Percentiles rank a stretch among this genome's conserved stretches.
Evolutionary conservation across 2,113 vertebrate genomes (phyloP).

Genomic region (Eira barbara): DNA sequence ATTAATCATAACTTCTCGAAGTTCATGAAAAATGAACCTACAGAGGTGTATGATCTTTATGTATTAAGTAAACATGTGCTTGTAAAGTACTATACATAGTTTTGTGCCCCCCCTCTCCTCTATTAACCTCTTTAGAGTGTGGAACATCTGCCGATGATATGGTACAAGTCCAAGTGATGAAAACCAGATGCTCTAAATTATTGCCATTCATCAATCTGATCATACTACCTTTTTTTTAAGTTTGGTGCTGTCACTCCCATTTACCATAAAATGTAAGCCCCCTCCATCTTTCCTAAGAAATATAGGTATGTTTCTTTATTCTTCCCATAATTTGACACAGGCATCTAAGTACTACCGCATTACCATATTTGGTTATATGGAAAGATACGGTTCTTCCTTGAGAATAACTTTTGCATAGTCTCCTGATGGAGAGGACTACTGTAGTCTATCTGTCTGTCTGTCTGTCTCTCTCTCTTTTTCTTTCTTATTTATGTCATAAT

Average conservation of each 20-base stretch:
- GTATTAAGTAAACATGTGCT: not conserved
- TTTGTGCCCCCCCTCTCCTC: rapidly evolving
- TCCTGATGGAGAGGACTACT: not conserved
- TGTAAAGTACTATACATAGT: not conserved
- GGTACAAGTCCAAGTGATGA: not conserved
- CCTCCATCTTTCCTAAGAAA: not conserved
- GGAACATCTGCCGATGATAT: not conserved
- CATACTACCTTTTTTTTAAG: not conserved
- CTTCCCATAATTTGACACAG: not conserved
- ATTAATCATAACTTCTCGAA: not conserved
- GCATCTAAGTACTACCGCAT: not conserved
- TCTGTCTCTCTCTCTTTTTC: not conserved
- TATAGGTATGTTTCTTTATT: not conserved
- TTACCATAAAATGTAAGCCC: not conserved
- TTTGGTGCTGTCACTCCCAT: not conserved
- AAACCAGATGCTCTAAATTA: not conserved
- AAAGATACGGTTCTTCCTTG: not conserved
- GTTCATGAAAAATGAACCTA: not conserved
- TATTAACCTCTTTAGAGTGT: not conserved
- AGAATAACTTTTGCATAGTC: not conserved
- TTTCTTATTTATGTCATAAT: not conserved
- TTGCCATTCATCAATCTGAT: not conserved
- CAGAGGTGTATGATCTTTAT: not conserved
- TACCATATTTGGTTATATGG: not conserved
- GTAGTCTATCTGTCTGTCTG: not conserved